Conservation (phyloP, 2,888 invertebrate species). For the Dryococelus australis region DNA sequence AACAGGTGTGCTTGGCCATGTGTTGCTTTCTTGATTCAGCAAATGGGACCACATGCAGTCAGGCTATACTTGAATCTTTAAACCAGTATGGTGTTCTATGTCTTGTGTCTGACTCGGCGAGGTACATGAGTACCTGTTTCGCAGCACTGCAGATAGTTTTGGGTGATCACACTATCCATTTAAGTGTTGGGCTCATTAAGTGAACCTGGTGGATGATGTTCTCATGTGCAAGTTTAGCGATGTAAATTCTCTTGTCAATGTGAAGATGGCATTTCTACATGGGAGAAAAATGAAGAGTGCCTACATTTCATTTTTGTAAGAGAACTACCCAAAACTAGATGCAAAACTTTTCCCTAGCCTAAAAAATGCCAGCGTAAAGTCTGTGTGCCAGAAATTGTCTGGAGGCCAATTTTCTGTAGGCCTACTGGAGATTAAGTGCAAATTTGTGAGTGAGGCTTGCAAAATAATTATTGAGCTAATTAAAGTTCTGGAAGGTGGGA, state of each 20-base stretch:
- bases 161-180: conserved; percentile 27
- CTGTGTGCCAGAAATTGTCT: background rate
- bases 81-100: background rate
- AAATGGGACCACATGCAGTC: background rate
- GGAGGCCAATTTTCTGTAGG: background rate
- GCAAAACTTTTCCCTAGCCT: background rate
- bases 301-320: background rate
- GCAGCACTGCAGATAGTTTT: conserved; percentile 25
- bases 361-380: conserved; percentile 22
- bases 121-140: conserved; percentile 21
- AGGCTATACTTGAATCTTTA: background rate
- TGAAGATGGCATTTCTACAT: background rate
- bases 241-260: background rate
- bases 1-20: background rate
- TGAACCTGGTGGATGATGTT: conserved; percentile 24
- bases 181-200: conserved; percentile 17
- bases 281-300: background rate
- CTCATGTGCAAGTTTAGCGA: conserved; percentile 17
- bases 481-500: conserved; percentile 23
- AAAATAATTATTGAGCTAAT: conserved; percentile 12
- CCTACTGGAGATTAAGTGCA: background rate
- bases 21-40: background rate
- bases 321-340: background rate
- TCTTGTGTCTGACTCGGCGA: background rate
- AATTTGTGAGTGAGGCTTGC: conserved; percentile 30